These are phyloP conservation scores for Synanceia verrucosa DNA, from an alignment of 2,797 vertebrate species.

Conservation along the genomic window DNA sequence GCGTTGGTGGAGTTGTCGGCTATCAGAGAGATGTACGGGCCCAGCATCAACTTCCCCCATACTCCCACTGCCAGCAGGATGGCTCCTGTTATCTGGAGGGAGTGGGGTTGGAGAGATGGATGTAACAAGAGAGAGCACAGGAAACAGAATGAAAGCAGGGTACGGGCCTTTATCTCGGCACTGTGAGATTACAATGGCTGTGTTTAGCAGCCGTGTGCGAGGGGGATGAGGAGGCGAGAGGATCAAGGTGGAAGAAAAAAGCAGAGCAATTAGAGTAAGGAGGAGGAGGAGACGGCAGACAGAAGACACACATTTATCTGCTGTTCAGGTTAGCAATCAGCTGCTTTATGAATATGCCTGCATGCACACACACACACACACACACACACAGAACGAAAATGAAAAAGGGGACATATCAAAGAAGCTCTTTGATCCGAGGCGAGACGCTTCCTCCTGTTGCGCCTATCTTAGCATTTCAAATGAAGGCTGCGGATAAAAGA, in stretches of 20 bases:
- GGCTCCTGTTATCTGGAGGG: slow-evolving; percentile 92
- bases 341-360: slow-evolving; percentile 62
- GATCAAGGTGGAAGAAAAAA: slow-evolving; percentile 71
- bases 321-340: slow-evolving; percentile 63
- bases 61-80: slow-evolving; percentile 96
- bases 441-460: slow-evolving; percentile 77
- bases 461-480: slow-evolving; percentile 84
- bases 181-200: slow-evolving; percentile 46
- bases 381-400: background rate
- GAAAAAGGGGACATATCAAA: slow-evolving; percentile 67
- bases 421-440: slow-evolving; percentile 76
- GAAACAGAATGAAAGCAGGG: slow-evolving; percentile 43
- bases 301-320: slow-evolving; percentile 58
- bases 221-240: slow-evolving; percentile 27
- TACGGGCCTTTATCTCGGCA: slow-evolving; percentile 51
- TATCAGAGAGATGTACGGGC: slow-evolving; percentile 97
- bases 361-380: slow-evolving; percentile 1
- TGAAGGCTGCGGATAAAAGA: slow-evolving; percentile 79
- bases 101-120: slow-evolving; percentile 4
- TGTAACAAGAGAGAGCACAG: slow-evolving; percentile 26
- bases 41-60: slow-evolving; percentile 98
- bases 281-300: slow-evolving; percentile 62
- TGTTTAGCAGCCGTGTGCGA: slow-evolving; percentile 27
- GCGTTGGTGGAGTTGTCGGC: slow-evolving; percentile 99
- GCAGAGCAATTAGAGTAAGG: slow-evolving; percentile 63